Evolutionary conservation across 2,797 vertebrate species (phyloP).

Genomic region (Poeciliopsis presidionis): DNA sequence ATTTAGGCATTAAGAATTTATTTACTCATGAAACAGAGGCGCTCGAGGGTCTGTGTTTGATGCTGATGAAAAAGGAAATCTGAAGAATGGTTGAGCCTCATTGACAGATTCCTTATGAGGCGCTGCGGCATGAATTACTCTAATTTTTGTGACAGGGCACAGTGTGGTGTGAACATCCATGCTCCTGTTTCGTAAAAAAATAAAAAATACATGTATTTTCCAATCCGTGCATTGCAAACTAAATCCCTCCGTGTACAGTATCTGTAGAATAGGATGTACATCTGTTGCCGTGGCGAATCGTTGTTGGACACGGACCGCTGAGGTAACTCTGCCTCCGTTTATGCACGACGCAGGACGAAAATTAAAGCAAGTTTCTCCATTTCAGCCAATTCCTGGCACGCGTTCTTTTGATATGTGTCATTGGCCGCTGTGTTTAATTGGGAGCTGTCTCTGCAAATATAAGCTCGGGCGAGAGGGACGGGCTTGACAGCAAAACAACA

Average conservation of each 20-base stretch:
- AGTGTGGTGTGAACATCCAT: conserved; percentile 27
- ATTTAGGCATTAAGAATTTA: conserved; percentile 51
- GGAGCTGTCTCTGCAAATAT: conserved; percentile 69
- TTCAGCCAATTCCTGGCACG: conserved; percentile 55
- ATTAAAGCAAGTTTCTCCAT: conserved; percentile 56
- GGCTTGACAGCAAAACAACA: conserved; percentile 72
- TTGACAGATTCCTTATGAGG: conserved; percentile 29
- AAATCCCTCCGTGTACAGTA: conserved; percentile 6
- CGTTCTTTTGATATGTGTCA: conserved; percentile 72
- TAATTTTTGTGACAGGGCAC: conserved; percentile 34
- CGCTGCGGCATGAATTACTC: conserved; percentile 29
- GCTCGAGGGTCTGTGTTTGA: conserved; percentile 55
- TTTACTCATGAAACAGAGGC: conserved; percentile 45
- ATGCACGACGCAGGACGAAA: conserved; percentile 50
- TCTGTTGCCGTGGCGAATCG: conserved; percentile 23
- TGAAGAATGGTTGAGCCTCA: conserved; percentile 45
- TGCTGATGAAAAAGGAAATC: conserved; percentile 48
- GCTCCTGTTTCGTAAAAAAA: conserved; percentile 31
- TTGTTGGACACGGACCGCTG: conserved; percentile 13
- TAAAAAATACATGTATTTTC: not conserved
- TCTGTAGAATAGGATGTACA: conserved; percentile 22
- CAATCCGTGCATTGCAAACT: conserved; percentile 18
- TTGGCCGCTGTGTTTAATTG: conserved; percentile 74
- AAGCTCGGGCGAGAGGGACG: conserved; percentile 54
- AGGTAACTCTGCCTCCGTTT: conserved; percentile 38